Evolutionary conservation across 2,797 vertebrate genomes (phyloP).

Genomic region (Paramormyrops hopkinsi): DNA sequence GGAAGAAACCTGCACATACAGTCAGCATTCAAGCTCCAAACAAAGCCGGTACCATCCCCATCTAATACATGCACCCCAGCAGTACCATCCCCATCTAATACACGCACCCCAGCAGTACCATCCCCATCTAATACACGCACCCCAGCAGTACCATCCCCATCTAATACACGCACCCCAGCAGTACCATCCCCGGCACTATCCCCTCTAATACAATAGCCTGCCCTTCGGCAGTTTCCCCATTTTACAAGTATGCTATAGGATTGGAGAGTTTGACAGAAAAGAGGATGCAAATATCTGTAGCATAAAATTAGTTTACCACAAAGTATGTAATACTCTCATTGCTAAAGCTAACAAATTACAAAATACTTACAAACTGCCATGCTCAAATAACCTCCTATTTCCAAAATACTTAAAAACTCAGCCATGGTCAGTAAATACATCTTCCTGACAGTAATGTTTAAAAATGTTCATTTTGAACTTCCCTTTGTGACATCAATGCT

Average conservation of each 20-base stretch:
- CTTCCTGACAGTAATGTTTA: background rate
- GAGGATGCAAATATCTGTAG: background rate
- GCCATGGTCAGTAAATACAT: background rate
- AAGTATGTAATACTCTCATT: background rate
- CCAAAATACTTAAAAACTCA: background rate
- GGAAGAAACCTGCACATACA: background rate
- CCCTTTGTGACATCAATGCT: background rate
- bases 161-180: no score
- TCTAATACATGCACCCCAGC: no score
- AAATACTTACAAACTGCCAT: background rate
- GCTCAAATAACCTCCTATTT: background rate
- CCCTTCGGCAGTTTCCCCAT: background rate
- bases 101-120: no score
- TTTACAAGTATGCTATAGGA: background rate
- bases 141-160: no score
- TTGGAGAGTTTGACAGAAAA: background rate
- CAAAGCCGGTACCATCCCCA: background rate
- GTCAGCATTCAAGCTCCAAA: background rate
- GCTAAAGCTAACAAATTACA: background rate
- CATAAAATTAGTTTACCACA: background rate
- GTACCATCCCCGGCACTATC: background rate
- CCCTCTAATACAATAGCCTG: background rate
- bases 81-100: no score
- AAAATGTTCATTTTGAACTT: background rate
- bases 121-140: no score